Evolutionary conservation across 35 echinoderm and acorn worm genomes (phyloP), one percentile per base, ranked within the genome.

Genomic region (Apostichopus parvimensis): DNA sequence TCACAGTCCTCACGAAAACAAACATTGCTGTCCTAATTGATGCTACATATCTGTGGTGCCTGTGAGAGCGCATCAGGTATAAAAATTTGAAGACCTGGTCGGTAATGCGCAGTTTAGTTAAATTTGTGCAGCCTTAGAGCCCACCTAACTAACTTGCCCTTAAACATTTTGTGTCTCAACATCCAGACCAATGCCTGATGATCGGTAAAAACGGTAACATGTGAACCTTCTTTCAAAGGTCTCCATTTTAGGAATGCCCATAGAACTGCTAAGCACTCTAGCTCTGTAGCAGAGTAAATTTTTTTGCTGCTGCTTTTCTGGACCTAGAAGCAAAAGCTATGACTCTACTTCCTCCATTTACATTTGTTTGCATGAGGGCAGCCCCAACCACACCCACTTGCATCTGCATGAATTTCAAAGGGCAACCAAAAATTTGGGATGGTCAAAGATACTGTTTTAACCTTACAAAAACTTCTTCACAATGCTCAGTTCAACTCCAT

Each of bases 101-200:
- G 73, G 15, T 77, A 77, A 8, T 77, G 73, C 8, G 8, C 73
- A 60, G 26, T 28, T 1, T 77, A 77, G 17, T 77, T 1, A 77
- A 77, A 77, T 77, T 77, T 6, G 6, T 77, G 73, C 8, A 77
- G 24, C 73, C 73, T 77, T 17, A 77, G 73, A 11, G 73, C 73
- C 73, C 8, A 77, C 8, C 73, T 8, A 21, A 77, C 73, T 17
- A 77, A 77, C 15, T 77, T 0, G 6, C 78, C 0, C n/a, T 15
- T 73, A 1, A 73, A 6, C 5, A 15, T 6, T 2, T 73, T 73
- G 70, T 21, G 6, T 6, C 78, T 24, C 78, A 80, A 80, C 78
- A 80, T 80, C 78, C 78, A 80, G 10, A 80, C 23, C 26, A 80
- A 54, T 26, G 78, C 78, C 15, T 80, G 24, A 54, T 80, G 78